These are phyloP conservation scores for Coremacera marginata DNA, from an alignment of 2,888 invertebrate species.

Conservation along the genomic window DNA sequence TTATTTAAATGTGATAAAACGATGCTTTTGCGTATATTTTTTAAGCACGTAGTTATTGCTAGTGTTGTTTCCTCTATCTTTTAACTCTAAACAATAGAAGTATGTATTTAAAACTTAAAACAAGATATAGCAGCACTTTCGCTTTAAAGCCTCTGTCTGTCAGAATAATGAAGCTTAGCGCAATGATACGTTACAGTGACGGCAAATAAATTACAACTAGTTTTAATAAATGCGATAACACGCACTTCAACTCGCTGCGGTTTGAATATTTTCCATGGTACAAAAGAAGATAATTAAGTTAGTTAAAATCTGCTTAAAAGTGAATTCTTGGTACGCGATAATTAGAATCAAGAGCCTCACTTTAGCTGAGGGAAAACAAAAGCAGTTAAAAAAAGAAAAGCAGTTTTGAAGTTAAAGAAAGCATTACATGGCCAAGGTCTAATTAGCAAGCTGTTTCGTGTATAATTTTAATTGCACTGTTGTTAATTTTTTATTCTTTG, in stretches of 20 bases:
- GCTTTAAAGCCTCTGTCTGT: constrained; percentile 25
- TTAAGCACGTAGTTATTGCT: constrained; percentile 41
- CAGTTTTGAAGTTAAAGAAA: neutral
- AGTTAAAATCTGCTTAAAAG: constrained; percentile 25
- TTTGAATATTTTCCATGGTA: neutral
- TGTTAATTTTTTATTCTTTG: constrained; percentile 32
- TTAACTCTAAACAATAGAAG: constrained; percentile 6
- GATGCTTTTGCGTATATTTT: constrained; percentile 52
- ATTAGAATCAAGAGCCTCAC: constrained; percentile 1
- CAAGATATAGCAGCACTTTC: constrained; percentile 37
- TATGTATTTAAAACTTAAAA: too few species aligned
- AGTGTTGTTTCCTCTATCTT: constrained; percentile 32
- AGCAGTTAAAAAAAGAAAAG: constrained; percentile 7
- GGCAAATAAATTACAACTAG: too few species aligned
- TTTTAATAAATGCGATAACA: neutral
- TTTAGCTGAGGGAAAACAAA: too few species aligned
- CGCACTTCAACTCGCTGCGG: neutral
- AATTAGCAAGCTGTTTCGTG: constrained; percentile 45
- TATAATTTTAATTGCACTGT: constrained; percentile 23
- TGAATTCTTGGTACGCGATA: constrained; percentile 31
- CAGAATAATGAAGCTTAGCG: too few species aligned
- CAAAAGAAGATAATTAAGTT: constrained; percentile 8
- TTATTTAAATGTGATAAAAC: constrained; percentile 56
- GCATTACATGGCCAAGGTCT: constrained; percentile 41
- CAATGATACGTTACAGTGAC: too few species aligned